These are phyloP conservation scores for Cotesia typhae DNA, from an alignment of 1,140 invertebrate species.

Conservation along the genomic window DNA sequence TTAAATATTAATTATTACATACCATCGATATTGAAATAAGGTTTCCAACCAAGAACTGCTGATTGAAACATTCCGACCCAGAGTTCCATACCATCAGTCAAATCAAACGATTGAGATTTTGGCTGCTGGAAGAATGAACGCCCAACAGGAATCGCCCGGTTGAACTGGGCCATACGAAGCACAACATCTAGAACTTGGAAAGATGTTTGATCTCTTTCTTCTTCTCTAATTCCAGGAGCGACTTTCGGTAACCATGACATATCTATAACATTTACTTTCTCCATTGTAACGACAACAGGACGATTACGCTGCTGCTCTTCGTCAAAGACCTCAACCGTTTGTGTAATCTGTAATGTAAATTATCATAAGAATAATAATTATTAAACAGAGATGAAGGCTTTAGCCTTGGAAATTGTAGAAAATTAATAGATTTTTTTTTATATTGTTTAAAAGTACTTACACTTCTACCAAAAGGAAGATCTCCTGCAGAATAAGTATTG, in stretches of 20 bases:
- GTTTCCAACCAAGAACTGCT: constrained; percentile 75
- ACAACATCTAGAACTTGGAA: constrained; percentile 86
- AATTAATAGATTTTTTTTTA: too few species aligned
- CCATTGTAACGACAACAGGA: constrained; percentile 70
- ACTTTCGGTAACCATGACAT: constrained; percentile 68
- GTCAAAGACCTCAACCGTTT: constrained; percentile 48
- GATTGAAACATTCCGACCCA: constrained; percentile 80
- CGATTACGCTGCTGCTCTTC: constrained; percentile 60
- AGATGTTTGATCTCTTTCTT: constrained; percentile 70
- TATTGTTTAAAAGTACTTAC: constrained; percentile 39
- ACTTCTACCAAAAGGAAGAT: constrained; percentile 46
- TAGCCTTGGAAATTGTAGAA: too few species aligned
- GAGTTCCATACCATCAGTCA: constrained; percentile 74
- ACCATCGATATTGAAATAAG: constrained; percentile 81
- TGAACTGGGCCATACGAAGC: constrained; percentile 69
- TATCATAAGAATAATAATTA: constrained; percentile 6
- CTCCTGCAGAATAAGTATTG: constrained; percentile 68
- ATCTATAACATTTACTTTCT: constrained; percentile 66
- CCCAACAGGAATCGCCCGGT: constrained; percentile 53
- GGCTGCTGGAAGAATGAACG: constrained; percentile 67
- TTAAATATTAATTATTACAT: constrained; percentile 39
- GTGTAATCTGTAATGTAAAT: constrained; percentile 26
- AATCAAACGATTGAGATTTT: constrained; percentile 48
- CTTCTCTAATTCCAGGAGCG: constrained; percentile 54
- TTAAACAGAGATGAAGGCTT: not conserved